A percentile compares a stretch with the other conserved stretches of the same genome.
These are phyloP conservation scores for Dipus sagitta DNA, from an alignment of 2,797 vertebrate species.

Conservation along the genomic window DNA sequence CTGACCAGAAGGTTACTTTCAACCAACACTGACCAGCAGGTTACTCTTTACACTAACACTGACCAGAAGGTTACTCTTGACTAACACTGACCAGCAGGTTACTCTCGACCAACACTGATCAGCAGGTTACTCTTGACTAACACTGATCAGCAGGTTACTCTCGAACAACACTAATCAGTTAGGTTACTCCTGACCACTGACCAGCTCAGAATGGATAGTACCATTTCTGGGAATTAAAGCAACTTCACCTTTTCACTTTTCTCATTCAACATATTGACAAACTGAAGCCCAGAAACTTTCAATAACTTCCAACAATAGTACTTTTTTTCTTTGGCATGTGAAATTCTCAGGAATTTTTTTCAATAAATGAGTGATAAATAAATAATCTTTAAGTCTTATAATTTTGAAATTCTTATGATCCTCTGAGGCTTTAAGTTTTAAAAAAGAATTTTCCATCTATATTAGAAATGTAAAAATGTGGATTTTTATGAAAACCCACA, in stretches of 20 bases:
- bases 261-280: constrained; percentile 44
- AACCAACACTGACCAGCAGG: neutral
- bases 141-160: too few species aligned
- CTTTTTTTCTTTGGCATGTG: neutral
- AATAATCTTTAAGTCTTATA: constrained; percentile 54
- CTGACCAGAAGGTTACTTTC: constrained; percentile 7
- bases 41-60: too few species aligned
- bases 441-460: constrained; percentile 60
- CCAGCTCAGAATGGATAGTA: neutral
- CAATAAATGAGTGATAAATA: constrained; percentile 71
- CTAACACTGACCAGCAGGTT: too few species aligned
- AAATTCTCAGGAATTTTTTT: constrained; percentile 52
- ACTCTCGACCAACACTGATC: too few species aligned
- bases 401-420: constrained; percentile 68
- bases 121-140: too few species aligned
- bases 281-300: constrained; percentile 23
- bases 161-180: neutral
- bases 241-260: neutral
- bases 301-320: constrained; percentile 38
- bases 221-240: neutral
- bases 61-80: too few species aligned
- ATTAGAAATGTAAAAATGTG: constrained; percentile 78
- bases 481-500: constrained; percentile 82
- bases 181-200: constrained; percentile 13
- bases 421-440: constrained; percentile 67